Evolutionary conservation across 2,113 vertebrate species (phyloP).

Genomic region (Struthidea cinerea): DNA sequence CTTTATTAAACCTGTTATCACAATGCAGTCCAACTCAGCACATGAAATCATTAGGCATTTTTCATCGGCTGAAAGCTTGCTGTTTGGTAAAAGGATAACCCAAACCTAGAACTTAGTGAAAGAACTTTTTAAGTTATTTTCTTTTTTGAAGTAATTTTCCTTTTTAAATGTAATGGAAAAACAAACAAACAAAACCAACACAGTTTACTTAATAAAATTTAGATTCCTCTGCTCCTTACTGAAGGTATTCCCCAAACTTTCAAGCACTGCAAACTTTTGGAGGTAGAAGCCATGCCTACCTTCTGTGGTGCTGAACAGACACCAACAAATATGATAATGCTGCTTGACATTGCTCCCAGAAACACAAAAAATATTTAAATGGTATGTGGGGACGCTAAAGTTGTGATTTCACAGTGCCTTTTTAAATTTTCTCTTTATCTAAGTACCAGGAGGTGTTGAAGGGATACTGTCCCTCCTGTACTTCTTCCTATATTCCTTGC

Average conservation of each 20-base stretch:
- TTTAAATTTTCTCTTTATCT: neutral
- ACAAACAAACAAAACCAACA: too few relatives aligned
- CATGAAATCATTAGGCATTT: neutral
- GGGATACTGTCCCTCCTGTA: neutral
- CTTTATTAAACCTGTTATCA: neutral
- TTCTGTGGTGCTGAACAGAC: neutral
- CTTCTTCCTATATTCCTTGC: neutral
- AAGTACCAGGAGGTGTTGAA: neutral
- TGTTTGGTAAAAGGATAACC: neutral
- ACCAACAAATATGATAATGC: neutral
- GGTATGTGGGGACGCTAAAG: neutral
- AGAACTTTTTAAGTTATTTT: neutral
- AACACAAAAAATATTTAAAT: neutral
- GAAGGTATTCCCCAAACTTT: neutral
- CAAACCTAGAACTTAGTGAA: neutral
- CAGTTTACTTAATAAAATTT: neutral
- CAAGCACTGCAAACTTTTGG: neutral
- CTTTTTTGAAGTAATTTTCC: neutral
- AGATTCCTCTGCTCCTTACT: neutral
- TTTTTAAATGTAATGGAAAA: neutral
- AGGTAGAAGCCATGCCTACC: too few relatives aligned
- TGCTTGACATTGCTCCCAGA: neutral
- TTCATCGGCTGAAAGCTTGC: neutral
- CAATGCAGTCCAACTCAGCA: neutral
- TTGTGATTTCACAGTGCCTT: neutral